phyloP scores from a whole-genome alignment of 2,888 invertebrate species.

The Conus canariensis region DNA sequence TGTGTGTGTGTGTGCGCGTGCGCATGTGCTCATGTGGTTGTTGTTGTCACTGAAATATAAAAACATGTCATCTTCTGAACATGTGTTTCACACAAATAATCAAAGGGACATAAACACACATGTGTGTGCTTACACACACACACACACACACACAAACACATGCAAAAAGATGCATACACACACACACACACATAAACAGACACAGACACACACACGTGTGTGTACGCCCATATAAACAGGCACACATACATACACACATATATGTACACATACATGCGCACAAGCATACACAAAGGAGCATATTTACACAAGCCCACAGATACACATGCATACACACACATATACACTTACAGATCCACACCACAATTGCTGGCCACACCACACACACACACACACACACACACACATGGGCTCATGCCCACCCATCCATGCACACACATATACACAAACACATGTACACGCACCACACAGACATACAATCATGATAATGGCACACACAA shows the following conservation, averaged over 20 bases:
- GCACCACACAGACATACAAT: not conserved
- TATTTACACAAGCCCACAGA: not conserved
- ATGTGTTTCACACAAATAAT: too few relatives aligned
- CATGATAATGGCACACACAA: not conserved
- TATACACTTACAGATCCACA: not conserved
- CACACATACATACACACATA: not conserved
- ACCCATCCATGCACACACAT: too few relatives aligned
- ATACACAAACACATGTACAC: too few relatives aligned
- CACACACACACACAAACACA: too few relatives aligned
- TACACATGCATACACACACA: not conserved
- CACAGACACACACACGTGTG: not conserved
- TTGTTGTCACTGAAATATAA: too few relatives aligned
- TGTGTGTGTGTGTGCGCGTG: too few relatives aligned
- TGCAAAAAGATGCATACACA: too few relatives aligned
- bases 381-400: conserved; percentile 8
- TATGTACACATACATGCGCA: not conserved
- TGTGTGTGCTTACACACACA: too few relatives aligned
- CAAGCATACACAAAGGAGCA: not conserved
- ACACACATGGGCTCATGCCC: not conserved
- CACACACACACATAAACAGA: not conserved
- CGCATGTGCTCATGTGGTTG: too few relatives aligned
- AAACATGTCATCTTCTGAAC: too few relatives aligned
- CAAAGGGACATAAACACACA: too few relatives aligned
- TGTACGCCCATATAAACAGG: too few relatives aligned
- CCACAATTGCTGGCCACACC: not conserved